Conservation (phyloP, 2,113 vertebrate genomes). For the Cyrtonyx montezumae region DNA sequence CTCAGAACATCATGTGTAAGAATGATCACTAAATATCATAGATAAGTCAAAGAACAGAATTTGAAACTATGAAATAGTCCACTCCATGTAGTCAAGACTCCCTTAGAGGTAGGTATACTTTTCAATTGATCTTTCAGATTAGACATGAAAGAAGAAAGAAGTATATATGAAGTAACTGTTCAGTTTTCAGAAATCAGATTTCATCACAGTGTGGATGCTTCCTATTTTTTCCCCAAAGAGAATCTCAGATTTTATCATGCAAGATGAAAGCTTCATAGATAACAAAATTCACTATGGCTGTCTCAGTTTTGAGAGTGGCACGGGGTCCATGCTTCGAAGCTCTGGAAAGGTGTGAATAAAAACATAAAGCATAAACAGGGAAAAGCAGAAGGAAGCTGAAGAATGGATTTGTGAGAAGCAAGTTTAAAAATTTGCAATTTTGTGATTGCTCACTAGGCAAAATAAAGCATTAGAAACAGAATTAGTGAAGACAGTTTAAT, state of each 20-base stretch:
- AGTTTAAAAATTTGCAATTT: background rate
- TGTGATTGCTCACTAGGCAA: background rate
- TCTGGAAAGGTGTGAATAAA: background rate
- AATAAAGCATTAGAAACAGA: background rate
- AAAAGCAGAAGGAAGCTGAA: background rate
- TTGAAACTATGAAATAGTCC: background rate
- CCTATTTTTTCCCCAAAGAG: background rate
- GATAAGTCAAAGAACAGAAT: background rate
- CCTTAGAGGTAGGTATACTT: background rate
- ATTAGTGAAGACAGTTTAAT: background rate
- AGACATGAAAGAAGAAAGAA: background rate
- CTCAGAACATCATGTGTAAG: background rate
- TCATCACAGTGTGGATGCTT: background rate
- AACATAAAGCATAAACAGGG: background rate
- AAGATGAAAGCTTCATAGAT: background rate
- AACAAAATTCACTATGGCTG: background rate
- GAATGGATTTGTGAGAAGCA: background rate
- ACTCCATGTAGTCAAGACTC: background rate
- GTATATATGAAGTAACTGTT: background rate
- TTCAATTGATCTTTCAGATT: background rate
- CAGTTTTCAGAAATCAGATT: background rate
- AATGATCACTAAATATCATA: background rate
- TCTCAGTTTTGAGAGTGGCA: background rate
- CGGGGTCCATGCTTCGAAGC: accelerated
- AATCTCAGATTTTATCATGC: background rate